These are phyloP conservation scores for Tetragnatha montana DNA, from an alignment of 2,888 invertebrate species.

Conservation along the genomic window DNA sequence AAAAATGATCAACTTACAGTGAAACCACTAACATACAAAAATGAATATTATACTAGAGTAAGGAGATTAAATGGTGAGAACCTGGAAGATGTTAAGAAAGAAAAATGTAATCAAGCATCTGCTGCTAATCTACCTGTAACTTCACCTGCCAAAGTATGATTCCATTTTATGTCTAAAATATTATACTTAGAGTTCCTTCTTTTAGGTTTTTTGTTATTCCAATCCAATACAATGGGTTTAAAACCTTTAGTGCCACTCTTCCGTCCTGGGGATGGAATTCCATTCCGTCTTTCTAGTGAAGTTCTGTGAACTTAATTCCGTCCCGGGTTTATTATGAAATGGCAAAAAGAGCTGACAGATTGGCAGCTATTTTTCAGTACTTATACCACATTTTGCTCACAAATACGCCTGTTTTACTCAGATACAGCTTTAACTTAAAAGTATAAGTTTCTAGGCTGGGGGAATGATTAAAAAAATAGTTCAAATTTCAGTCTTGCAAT, in stretches of 20 bases:
- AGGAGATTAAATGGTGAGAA: constrained; percentile 67
- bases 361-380: too few relatives aligned
- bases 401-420: too few relatives aligned
- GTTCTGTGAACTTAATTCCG: too few relatives aligned
- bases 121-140: constrained; percentile 58
- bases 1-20: constrained; percentile 59
- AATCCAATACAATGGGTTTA: background rate
- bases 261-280: too few relatives aligned
- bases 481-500: too few relatives aligned
- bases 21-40: constrained; percentile 61
- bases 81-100: constrained; percentile 60
- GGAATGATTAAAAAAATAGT: too few relatives aligned
- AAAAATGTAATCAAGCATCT: constrained; percentile 62
- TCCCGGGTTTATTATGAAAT: too few relatives aligned
- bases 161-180: background rate
- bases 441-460: too few relatives aligned
- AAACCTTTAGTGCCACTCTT: background rate
- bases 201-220: background rate
- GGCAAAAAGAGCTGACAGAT: too few relatives aligned
- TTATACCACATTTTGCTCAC: too few relatives aligned
- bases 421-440: too few relatives aligned
- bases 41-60: constrained; percentile 60
- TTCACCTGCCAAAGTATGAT: constrained; percentile 65
- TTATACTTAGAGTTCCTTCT: background rate
- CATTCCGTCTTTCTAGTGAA: too few relatives aligned